phyloP scores from a whole-genome alignment of 1,140 invertebrate genomes.

The Agrilus planipennis region DNA sequence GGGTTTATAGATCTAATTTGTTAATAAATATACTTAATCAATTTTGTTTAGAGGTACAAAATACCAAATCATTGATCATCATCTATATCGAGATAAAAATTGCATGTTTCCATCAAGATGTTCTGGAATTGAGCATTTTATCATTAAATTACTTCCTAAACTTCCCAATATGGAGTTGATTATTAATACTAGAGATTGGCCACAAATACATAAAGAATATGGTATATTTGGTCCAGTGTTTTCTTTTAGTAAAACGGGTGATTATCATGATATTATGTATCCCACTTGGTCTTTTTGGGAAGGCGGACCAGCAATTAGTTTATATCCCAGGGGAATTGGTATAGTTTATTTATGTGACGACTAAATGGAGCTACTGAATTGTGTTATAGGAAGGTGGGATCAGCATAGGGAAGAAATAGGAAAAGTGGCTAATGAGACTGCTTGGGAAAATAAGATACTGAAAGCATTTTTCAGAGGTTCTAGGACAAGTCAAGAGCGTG shows the following conservation, averaged over 20 bases:
- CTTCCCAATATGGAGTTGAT: conserved; percentile 78
- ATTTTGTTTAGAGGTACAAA: conserved; percentile 48
- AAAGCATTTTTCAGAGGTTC: conserved; percentile 89
- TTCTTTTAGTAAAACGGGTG: conserved; percentile 85
- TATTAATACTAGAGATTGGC: conserved; percentile 87
- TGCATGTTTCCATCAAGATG: conserved; percentile 91
- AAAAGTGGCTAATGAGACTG: conserved; percentile 46
- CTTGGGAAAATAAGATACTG: conserved; percentile 67
- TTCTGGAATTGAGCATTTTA: conserved; percentile 83
- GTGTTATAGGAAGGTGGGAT: conserved; percentile 66
- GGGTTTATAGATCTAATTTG: conserved; percentile 15
- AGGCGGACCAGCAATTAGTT: conserved; percentile 86
- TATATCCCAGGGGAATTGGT: conserved; percentile 84
- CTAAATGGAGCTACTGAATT: conserved; percentile 1
- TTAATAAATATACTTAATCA: conserved; percentile 3
- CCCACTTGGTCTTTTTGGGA: conserved; percentile 98
- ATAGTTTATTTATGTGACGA: conserved; percentile 3
- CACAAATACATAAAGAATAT: conserved; percentile 60
- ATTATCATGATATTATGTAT: conserved; percentile 89
- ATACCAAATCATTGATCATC: conserved; percentile 77
- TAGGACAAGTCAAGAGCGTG: conserved; percentile 79
- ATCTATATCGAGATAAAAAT: conserved; percentile 66
- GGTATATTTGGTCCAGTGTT: conserved; percentile 64
- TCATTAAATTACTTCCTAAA: conserved; percentile 48
- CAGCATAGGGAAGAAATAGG: conserved; percentile 59